Evolutionary conservation across 1,140 invertebrate genomes (phyloP), one percentile per base, ranked within the genome.

Genomic region (Caerostris extrusa): DNA sequence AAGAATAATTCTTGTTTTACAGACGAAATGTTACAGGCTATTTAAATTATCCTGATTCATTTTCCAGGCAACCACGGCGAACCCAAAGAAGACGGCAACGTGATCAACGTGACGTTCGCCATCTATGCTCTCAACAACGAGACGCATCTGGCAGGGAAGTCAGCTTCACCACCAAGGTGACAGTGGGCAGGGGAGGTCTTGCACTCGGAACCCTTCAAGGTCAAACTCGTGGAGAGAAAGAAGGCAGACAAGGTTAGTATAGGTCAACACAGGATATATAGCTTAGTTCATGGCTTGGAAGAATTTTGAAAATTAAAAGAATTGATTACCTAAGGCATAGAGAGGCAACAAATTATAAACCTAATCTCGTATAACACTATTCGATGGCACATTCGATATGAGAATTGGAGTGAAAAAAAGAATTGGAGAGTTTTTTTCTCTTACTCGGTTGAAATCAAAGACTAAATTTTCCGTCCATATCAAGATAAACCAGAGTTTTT

Each of bases 111-210:
- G n/a, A 91, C 90, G 7, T 94, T 94, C 81, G 83, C 94, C 53
- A 82, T 95, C 12, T 95, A 94, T 56, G 95, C 93, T 19, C 50
- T 94, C 0, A 94, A 95, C 57, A 88, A 91, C 64, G 91, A 93
- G 34, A 87, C 90, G 8, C 91, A 94, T 67, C 19, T 94, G 93
- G 58, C 8, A 94, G 93, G 56, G 90, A 94, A 12, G 77, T 94
- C 10, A 56, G 81, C 7, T 77, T 95, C 19, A 88, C 56, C 3
- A 83, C 93, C 3, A 60, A 82, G 12, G 56, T 95, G n/a, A 67
- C n/a, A 17, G 58, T 95, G 12, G 94, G 91, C 8, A 90, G 69
- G 34, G 34, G 90, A 94, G 34, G 88, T 53, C 1, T 14, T 94
- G 19, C 82, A 91, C 34, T 87, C 56, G 5, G 10, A 77, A 61